A percentile compares a stretch with the other conserved stretches of the same genome.
Evolutionary conservation across 2,797 vertebrate genomes (phyloP).

Genomic region (Chrosomus eos): DNA sequence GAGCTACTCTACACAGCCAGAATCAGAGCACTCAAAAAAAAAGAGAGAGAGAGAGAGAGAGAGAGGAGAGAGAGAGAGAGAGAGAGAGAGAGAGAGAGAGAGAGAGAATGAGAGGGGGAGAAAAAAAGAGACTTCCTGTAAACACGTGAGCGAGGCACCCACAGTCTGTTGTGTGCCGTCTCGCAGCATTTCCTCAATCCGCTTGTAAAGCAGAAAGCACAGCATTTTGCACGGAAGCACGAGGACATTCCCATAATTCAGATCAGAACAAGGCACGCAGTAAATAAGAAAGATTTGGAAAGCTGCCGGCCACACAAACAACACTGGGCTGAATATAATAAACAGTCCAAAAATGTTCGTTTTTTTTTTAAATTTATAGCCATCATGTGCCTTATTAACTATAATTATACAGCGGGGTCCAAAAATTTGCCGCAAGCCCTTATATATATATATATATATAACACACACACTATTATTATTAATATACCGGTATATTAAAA

Average conservation of each 20-base stretch:
- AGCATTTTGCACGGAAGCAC: conserved; percentile 26
- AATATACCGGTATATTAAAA: too few relatives aligned
- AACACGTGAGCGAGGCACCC: conserved; percentile 24
- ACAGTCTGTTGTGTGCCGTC: conserved; percentile 27
- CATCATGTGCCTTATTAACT: not conserved
- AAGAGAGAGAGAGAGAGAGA: conserved; percentile 9
- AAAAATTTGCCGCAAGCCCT: not conserved
- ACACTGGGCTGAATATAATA: not conserved
- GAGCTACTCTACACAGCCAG: conserved; percentile 40
- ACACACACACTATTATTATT: too few relatives aligned
- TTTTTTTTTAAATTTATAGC: too few relatives aligned
- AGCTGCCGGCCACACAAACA: not conserved
- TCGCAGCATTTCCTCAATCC: conserved; percentile 42
- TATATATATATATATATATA: not conserved
- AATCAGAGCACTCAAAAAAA: not conserved
- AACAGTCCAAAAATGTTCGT: too few relatives aligned
- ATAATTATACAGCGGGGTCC: not conserved
- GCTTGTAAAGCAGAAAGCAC: conserved; percentile 30
- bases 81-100: conserved; percentile 13
- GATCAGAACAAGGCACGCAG: not conserved
- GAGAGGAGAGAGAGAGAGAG: conserved; percentile 12
- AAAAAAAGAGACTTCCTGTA: conserved; percentile 41
- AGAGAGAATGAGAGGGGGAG: conserved; percentile 25
- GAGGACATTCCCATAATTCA: conserved; percentile 12
- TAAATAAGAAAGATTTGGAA: conserved; percentile 7